Base-by-base conservation (phyloP, 2,113 vertebrate species). In the Pagrus major region DNA sequence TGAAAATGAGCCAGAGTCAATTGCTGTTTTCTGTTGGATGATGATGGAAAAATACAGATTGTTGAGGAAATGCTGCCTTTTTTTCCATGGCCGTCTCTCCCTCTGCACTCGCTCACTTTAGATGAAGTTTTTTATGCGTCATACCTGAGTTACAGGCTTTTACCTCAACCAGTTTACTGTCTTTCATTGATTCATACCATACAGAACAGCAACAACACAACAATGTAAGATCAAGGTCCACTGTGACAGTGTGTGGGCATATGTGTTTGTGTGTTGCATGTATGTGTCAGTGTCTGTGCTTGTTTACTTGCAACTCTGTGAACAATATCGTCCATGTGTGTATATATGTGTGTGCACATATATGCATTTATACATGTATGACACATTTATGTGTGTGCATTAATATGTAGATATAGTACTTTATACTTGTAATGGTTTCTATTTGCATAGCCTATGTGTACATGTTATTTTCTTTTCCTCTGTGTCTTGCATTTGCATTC, bases 71-170 rank as follows among this genome's bases (percentile, higher is more conserved):
- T 20, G 2, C 21, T 18, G 29, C 35, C n/a, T 68, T 70, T 64
- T 80, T 66, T n/a, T n/a, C n/a, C 71, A 66, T n/a, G 21, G 29
- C 20, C n/a, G 23, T 65, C 23, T 69, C 46, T 64, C 33, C 33
- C 47, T 35, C 72, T 78, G 55, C 64, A 80, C 74, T 76, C 49
- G 60, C 82, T 83, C 54, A 84, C 29, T 42, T 68, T 56, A 70
- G 79, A 82, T 83, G 35, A 76, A 60, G 76, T 86, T 89, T 91
- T n/a, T 87, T 68, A 90, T 73, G 76, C 18, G 9, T 75, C 73
- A 75, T 35, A 73, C 60, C 47, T 3, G 9, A 80, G 67, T 90
- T 81, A 82, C 70, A 71, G 71, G 59, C 81, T 86, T 86, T 85
- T 86, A 86, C 83, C 61, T 84, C 76, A 70, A 55, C 65, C 69